These are phyloP conservation scores for Hydrozoanthus tunicans DNA, from an alignment of 64 coral and sea anemone genomes.

Conservation along the genomic window DNA sequence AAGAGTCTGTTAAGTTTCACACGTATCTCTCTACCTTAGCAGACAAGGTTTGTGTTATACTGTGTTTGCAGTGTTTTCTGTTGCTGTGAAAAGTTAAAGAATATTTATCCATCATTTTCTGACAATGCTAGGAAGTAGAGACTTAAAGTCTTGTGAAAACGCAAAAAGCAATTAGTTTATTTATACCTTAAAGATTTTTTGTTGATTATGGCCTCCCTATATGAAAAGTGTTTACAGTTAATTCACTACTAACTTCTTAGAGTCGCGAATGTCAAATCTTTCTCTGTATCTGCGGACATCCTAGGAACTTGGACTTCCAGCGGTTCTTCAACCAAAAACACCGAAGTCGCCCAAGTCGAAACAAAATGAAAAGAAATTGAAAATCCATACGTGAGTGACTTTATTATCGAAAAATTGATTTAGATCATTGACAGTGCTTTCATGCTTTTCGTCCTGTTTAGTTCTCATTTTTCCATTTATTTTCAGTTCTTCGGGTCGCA, in stretches of 20 bases:
- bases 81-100: not conserved
- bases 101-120: not conserved
- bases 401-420: not conserved
- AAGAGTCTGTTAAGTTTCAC: slow-evolving; percentile 15
- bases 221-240: too few species aligned
- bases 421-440: not conserved
- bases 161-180: not conserved
- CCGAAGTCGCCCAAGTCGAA: slow-evolving; percentile 69
- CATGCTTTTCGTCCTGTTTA: not conserved
- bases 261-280: not conserved
- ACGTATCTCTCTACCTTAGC: slow-evolving; percentile 70
- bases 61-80: not conserved
- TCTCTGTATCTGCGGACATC: not conserved
- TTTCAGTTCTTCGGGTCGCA: too few species aligned
- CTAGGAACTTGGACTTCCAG: slow-evolving; percentile 71
- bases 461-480: too few species aligned
- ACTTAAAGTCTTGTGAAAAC: not conserved
- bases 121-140: not conserved
- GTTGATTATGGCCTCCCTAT: too few species aligned
- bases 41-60: slow-evolving; percentile 34
- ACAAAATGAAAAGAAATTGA: slow-evolving; percentile 52
- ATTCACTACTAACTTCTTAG: too few species aligned
- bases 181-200: not conserved
- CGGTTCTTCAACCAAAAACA: slow-evolving; percentile 74
- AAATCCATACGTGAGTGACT: slow-evolving; percentile 74